These are phyloP conservation scores for Lepidocolaptes lacrymiger DNA, from an alignment of 2,797 vertebrate species.

Conservation along the genomic window DNA sequence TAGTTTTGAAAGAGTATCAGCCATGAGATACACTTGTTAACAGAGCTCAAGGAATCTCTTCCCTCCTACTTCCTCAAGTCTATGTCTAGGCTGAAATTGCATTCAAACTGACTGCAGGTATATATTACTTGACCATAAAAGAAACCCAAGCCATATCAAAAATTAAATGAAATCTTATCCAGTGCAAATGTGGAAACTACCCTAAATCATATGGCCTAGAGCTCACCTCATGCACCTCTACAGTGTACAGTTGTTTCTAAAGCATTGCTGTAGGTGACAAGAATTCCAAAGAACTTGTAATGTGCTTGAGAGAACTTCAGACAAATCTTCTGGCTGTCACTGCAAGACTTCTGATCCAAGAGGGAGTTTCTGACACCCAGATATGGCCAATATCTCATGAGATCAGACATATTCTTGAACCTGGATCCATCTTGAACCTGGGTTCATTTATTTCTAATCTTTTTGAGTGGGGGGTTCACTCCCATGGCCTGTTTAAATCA, in stretches of 20 bases:
- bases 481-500: neutral
- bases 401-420: neutral
- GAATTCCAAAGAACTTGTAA: neutral
- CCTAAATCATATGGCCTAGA: neutral
- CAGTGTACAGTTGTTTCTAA: neutral
- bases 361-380: neutral
- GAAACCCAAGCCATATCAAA: neutral
- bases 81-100: neutral
- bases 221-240: neutral
- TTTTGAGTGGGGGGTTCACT: neutral
- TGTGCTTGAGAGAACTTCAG: neutral
- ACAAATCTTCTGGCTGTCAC: neutral
- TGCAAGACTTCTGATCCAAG: neutral
- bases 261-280: neutral
- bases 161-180: neutral
- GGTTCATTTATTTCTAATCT: neutral
- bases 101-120: neutral
- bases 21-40: neutral
- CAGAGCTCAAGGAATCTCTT: neutral
- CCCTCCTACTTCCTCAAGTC: neutral
- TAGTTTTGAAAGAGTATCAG: neutral
- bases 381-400: neutral
- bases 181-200: neutral
- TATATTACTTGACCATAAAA: neutral
- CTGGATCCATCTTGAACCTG: neutral